Base-by-base conservation (phyloP, 2,797 vertebrate species). In the Hoplostethus mediterraneus region DNA sequence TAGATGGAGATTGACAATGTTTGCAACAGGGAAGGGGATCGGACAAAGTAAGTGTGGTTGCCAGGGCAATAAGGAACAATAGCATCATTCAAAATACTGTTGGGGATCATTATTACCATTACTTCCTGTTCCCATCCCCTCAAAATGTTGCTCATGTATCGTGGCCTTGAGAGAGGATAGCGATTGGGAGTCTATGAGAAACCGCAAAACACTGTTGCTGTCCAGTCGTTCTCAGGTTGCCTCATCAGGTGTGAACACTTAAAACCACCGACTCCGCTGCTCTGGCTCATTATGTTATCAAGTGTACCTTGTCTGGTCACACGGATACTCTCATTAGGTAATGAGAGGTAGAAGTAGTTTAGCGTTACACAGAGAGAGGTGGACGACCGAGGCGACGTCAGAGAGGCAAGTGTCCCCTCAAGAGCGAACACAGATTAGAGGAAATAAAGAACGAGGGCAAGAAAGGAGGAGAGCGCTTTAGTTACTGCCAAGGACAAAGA, bases 271-370 rank as follows among this genome's bases (percentile, higher is more conserved):
- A 82, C 82, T 85, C 77, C 36, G 2, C 79, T 14, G 66, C 85
- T 54, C 53, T 8, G 66, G 52, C 63, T 88, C 81, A 90, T 91
- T 88, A 88, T 87, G 88, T 84, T 81, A 89, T 91, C 90, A 75
- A 62, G 84, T 91, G 77, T 61, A 81, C 75, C 10, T 68, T 56
- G 75, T 86, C 84, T 79, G 75, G 80, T 78, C 79, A 83, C 75
- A 71, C 0, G 2, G 65, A 85, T 83, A 77, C 77, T 64, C 82
- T 90, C 83, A 80, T 90, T 85, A 87, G 64, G 71, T 89, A 88
- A 89, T 90, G 87, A 85, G 84, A 67, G 52, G 66, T 25, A 59
- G 72, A 65, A 1, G 13, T 0, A 82, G 87, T 66, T 85, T 86
- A 85, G 61, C 42, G 3, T 90, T 89, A 84, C 87, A 75, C 33